These are phyloP conservation scores for Apeltes quadracus DNA, from an alignment of 2,113 vertebrate genomes.

Conservation along the genomic window DNA sequence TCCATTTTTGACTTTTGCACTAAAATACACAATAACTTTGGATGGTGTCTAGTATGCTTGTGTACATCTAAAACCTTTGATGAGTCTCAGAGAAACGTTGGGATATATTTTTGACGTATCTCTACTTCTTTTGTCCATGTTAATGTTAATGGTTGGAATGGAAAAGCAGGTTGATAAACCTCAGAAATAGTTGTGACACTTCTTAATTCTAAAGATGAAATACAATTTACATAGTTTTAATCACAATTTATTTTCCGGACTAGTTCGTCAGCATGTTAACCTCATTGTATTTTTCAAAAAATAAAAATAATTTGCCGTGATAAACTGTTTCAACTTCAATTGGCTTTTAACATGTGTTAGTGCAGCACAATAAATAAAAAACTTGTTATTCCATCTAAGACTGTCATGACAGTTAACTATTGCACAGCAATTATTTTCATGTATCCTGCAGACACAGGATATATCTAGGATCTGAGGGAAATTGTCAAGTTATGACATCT, in stretches of 20 bases:
- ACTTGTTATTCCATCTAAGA: neutral
- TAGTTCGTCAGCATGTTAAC: neutral
- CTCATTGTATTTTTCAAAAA: neutral
- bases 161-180: neutral
- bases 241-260: neutral
- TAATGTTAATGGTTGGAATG: neutral
- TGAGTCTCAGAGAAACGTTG: neutral
- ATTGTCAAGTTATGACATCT: conserved; percentile 11
- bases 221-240: neutral
- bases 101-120: neutral
- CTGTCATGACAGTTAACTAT: neutral
- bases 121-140: neutral
- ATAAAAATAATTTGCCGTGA: neutral
- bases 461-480: conserved; percentile 13
- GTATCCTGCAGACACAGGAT: neutral
- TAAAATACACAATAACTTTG: neutral
- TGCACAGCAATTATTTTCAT: neutral
- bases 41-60: neutral
- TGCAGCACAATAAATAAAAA: neutral
- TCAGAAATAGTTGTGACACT: too few relatives aligned
- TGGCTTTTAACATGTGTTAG: neutral
- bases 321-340: neutral
- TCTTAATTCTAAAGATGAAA: neutral
- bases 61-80: neutral
- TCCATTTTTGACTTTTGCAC: neutral